Percentiles rank a stretch among this genome's conserved stretches.
Evolutionary conservation across 1,140 invertebrate species (phyloP).

Genomic region (Anoplolepis gracilipes): DNA sequence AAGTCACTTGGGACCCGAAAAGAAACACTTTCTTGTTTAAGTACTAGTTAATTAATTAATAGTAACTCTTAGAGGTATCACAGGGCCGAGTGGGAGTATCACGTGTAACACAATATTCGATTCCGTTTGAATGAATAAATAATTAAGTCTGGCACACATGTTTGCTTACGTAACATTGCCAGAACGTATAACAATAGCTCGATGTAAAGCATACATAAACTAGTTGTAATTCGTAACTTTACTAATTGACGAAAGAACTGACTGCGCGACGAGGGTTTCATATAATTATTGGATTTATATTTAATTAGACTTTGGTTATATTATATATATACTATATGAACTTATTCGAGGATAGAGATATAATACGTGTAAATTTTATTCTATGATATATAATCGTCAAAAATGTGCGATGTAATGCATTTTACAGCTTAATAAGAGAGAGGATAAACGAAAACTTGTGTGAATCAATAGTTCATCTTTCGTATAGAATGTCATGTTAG

Average conservation of each 20-base stretch:
- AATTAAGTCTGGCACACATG: slow-evolving; percentile 46
- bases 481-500: slow-evolving; percentile 69
- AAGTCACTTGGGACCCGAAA: slow-evolving; percentile 81
- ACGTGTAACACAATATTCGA: slow-evolving; percentile 60
- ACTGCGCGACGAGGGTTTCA: slow-evolving; percentile 50
- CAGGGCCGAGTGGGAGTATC: slow-evolving; percentile 52
- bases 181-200: slow-evolving; percentile 21
- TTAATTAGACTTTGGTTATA: slow-evolving; percentile 54
- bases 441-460: slow-evolving; percentile 79
- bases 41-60: slow-evolving; percentile 80
- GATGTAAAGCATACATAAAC: slow-evolving; percentile 52
- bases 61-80: slow-evolving; percentile 65
- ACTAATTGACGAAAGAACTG: slow-evolving; percentile 45
- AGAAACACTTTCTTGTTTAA: slow-evolving; percentile 77
- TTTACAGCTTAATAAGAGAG: slow-evolving; percentile 63
- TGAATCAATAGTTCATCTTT: slow-evolving; percentile 79
- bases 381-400: slow-evolving; percentile 20
- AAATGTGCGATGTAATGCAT: slow-evolving; percentile 31
- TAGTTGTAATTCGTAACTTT: slow-evolving; percentile 51
- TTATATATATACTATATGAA: slow-evolving; percentile 21
- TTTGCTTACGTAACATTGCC: slow-evolving; percentile 42
- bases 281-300: slow-evolving; percentile 51
- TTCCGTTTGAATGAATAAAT: slow-evolving; percentile 54
- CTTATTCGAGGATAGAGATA: slow-evolving; percentile 46
- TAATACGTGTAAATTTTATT: slow-evolving; percentile 51